These are phyloP conservation scores for Limenitis camilla DNA, from an alignment of 2,888 invertebrate genomes.

Conservation along the genomic window DNA sequence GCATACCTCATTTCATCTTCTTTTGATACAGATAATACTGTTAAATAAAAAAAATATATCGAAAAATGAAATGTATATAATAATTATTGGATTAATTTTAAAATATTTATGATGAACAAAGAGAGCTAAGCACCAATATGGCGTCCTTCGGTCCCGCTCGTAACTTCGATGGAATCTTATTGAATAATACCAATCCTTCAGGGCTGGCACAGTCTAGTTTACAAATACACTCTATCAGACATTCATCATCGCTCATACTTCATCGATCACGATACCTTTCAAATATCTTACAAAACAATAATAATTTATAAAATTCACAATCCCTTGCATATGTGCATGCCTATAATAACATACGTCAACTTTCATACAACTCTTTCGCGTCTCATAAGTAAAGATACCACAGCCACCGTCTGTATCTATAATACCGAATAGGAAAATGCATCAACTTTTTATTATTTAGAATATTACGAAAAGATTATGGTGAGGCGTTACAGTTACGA, in stretches of 20 bases:
- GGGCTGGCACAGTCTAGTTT: slow-evolving; percentile 61
- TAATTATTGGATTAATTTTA: neutral
- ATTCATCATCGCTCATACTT: slow-evolving; percentile 41
- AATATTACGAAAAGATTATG: slow-evolving; percentile 63
- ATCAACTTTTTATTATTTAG: slow-evolving; percentile 51
- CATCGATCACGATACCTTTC: slow-evolving; percentile 47
- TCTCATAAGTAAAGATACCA: slow-evolving; percentile 73
- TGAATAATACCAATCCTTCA: slow-evolving; percentile 58
- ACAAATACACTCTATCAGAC: slow-evolving; percentile 57
- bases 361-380: slow-evolving; percentile 52
- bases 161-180: slow-evolving; percentile 60
- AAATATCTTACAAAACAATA: slow-evolving; percentile 62
- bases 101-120: slow-evolving; percentile 51
- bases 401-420: slow-evolving; percentile 75
- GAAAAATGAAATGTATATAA: slow-evolving; percentile 1
- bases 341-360: slow-evolving; percentile 68
- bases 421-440: slow-evolving; percentile 75
- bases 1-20: neutral
- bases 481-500: slow-evolving; percentile 60
- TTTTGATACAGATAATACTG: neutral
- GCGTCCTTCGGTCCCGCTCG: slow-evolving; percentile 58
- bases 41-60: neutral
- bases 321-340: slow-evolving; percentile 74
- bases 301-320: slow-evolving; percentile 72
- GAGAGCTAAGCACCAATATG: slow-evolving; percentile 63